A percentile compares a stretch with the other conserved stretches of the same genome.
phyloP scores from a whole-genome alignment of 1,140 invertebrate species.

The Amyelois transitella region DNA sequence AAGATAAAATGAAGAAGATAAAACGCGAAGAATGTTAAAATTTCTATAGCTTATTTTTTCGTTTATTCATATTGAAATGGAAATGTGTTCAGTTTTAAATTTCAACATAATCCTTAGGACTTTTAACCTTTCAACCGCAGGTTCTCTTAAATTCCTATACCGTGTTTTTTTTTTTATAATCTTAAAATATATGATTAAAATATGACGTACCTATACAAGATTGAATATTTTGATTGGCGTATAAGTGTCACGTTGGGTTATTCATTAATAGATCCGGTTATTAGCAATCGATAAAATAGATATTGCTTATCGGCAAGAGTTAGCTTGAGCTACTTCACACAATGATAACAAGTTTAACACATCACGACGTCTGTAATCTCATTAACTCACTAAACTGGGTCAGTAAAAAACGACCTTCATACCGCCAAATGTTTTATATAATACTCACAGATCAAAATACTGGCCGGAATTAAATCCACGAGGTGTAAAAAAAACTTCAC shows the following conservation, averaged over 20 bases:
- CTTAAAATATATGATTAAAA: too few relatives aligned
- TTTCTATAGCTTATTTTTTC: too few relatives aligned
- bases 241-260: background rate
- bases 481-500: conserved; percentile 18
- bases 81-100: too few relatives aligned
- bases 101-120: too few relatives aligned
- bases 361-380: background rate
- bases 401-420: background rate
- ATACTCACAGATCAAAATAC: conserved; percentile 16
- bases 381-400: background rate
- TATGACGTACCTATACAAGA: too few relatives aligned
- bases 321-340: background rate
- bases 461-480: conserved; percentile 19
- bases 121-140: too few relatives aligned
- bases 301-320: background rate
- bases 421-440: background rate
- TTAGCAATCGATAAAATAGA: background rate
- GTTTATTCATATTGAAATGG: too few relatives aligned
- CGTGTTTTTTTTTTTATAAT: too few relatives aligned
- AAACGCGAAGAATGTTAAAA: too few relatives aligned
- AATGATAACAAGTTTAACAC: background rate
- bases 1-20: too few relatives aligned
- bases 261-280: background rate
- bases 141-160: too few relatives aligned
- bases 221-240: too few relatives aligned